These are phyloP conservation scores for Uropetala carovei DNA, from an alignment of 2,888 invertebrate genomes.

Conservation along the genomic window DNA sequence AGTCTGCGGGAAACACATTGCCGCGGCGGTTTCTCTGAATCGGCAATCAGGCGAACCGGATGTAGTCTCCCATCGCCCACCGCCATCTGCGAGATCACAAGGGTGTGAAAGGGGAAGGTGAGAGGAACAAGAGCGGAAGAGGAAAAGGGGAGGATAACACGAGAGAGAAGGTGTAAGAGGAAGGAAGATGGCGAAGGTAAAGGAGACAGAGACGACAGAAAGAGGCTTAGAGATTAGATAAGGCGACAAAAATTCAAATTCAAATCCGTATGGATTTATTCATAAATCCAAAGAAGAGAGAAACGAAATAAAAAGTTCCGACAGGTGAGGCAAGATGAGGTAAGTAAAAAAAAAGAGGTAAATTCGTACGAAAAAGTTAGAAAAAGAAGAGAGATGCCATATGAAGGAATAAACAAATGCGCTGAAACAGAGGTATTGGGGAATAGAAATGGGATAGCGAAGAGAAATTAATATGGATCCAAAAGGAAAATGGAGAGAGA, in stretches of 20 bases:
- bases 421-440: neutral
- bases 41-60: slow-evolving; percentile 56
- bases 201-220: neutral
- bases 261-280: neutral
- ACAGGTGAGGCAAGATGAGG: neutral
- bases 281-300: neutral
- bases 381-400: neutral
- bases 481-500: too few relatives aligned
- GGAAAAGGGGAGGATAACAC: neutral
- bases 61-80: slow-evolving; percentile 31
- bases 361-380: neutral
- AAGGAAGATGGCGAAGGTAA: neutral
- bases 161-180: neutral
- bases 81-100: slow-evolving; percentile 46
- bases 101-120: slow-evolving; percentile 17
- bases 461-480: too few relatives aligned
- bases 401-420: neutral
- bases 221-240: neutral
- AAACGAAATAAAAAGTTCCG: neutral
- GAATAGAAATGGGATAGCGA: too few relatives aligned
- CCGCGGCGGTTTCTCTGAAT: slow-evolving; percentile 18
- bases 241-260: neutral
- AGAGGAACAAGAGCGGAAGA: neutral
- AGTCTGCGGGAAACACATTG: neutral
- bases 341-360: neutral